Percentiles rank a stretch among this genome's conserved stretches.
These are phyloP conservation scores for Eristalis pertinax DNA, from an alignment of 2,888 invertebrate genomes.

Conservation along the genomic window DNA sequence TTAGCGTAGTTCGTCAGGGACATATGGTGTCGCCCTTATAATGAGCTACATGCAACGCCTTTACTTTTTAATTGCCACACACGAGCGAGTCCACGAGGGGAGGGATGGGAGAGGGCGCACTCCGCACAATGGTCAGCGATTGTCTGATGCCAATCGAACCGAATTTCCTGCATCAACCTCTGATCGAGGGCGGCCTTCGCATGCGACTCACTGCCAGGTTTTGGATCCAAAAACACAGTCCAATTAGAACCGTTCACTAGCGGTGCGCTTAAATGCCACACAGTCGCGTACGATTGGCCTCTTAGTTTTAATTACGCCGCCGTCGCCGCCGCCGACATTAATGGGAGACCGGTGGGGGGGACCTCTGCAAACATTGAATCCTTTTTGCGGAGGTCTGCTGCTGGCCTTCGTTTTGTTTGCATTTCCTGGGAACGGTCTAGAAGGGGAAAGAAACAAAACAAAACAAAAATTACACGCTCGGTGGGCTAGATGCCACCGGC, in stretches of 20 bases:
- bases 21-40: slow-evolving; percentile 41
- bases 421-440: slow-evolving; percentile 35
- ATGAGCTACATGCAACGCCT: slow-evolving; percentile 33
- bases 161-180: not conserved
- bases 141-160: not conserved
- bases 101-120: not conserved
- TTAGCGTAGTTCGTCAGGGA: slow-evolving; percentile 38
- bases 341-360: not conserved
- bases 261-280: slow-evolving; percentile 10
- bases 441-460: not conserved
- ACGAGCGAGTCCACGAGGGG: not conserved
- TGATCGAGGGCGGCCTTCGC: not conserved
- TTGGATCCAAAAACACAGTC: slow-evolving; percentile 3
- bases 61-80: slow-evolving; percentile 46
- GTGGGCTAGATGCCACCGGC: slow-evolving; percentile 2
- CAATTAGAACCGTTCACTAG: slow-evolving; percentile 13
- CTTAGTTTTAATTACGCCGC: not conserved
- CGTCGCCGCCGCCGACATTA: too few species aligned
- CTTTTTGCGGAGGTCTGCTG: slow-evolving; percentile 21
- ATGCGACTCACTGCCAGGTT: not conserved
- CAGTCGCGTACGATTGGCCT: slow-evolving; percentile 2
- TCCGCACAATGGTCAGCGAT: not conserved
- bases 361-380: slow-evolving; percentile 38
- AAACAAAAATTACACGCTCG: slow-evolving; percentile 6
- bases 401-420: slow-evolving; percentile 27